These are phyloP conservation scores for Megaceryle maxima DNA, from an alignment of 2,113 vertebrate species.

Conservation along the genomic window DNA sequence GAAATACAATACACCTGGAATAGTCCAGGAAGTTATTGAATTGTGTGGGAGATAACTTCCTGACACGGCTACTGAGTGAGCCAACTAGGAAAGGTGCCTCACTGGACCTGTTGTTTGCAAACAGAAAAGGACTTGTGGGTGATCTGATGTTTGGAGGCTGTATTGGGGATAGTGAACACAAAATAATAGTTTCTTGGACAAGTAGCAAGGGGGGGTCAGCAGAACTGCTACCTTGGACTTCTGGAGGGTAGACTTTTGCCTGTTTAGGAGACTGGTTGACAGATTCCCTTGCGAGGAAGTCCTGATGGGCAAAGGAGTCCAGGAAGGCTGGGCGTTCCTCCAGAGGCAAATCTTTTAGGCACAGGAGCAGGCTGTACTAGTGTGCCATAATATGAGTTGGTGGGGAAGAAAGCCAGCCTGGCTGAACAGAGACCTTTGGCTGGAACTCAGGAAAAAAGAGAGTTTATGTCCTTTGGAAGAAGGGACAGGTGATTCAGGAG, in stretches of 20 bases:
- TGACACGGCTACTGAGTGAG: background rate
- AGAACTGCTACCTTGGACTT: background rate
- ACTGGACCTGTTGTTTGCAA: background rate
- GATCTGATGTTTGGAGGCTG: background rate
- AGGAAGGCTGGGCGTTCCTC: background rate
- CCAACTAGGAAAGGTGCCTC: background rate
- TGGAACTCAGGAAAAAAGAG: background rate
- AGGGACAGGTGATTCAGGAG: background rate
- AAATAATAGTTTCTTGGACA: background rate
- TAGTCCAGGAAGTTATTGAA: background rate
- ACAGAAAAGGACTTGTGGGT: background rate
- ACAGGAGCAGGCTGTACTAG: too few species aligned
- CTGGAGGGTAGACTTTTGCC: background rate
- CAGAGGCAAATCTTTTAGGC: too few species aligned
- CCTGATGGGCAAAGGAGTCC: background rate
- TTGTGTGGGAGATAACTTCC: background rate
- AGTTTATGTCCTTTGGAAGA: background rate
- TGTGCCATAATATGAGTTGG: background rate
- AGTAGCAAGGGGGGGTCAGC: background rate
- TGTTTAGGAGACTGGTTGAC: background rate
- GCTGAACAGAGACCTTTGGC: background rate
- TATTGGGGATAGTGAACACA: background rate
- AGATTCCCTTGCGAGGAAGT: background rate
- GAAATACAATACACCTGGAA: background rate
- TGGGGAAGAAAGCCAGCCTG: background rate